Conservation (phyloP, 2,797 vertebrate genomes). For the Graptemys geographica region DNA sequence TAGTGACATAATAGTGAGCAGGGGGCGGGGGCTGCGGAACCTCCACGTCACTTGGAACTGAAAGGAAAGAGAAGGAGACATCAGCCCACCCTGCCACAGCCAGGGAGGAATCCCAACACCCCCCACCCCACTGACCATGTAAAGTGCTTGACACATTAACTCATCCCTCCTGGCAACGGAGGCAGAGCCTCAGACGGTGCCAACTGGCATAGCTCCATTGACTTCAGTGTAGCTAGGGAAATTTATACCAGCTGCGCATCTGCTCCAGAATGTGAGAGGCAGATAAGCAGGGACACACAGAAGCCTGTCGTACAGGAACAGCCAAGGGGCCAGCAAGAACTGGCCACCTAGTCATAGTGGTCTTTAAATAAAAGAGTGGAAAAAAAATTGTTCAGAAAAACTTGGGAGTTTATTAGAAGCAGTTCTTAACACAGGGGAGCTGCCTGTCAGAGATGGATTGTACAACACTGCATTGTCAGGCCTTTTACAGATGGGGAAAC, state of each 20-base stretch:
- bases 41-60: constrained; percentile 30
- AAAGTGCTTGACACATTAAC: not conserved
- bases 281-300: not conserved
- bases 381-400: not conserved
- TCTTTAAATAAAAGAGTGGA: not conserved
- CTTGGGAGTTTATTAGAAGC: not conserved
- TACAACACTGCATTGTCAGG: not conserved
- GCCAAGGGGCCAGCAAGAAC: not conserved
- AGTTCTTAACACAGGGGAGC: not conserved
- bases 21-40: not conserved
- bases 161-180: not conserved
- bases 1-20: constrained; percentile 24
- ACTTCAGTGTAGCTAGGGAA: not conserved
- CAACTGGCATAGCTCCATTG: not conserved
- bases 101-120: not conserved
- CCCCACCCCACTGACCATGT: not conserved
- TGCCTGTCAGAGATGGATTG: not conserved
- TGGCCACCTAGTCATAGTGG: not conserved
- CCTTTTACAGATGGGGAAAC: not conserved
- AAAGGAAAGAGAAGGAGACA: not conserved
- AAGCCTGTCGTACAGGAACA: not conserved
- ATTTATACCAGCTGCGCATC: not conserved
- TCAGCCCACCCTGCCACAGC: not conserved
- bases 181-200: not conserved
- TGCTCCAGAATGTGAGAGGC: not conserved